phyloP scores from a whole-genome alignment of 2,888 invertebrate genomes.

The Sesamia inferens region DNA sequence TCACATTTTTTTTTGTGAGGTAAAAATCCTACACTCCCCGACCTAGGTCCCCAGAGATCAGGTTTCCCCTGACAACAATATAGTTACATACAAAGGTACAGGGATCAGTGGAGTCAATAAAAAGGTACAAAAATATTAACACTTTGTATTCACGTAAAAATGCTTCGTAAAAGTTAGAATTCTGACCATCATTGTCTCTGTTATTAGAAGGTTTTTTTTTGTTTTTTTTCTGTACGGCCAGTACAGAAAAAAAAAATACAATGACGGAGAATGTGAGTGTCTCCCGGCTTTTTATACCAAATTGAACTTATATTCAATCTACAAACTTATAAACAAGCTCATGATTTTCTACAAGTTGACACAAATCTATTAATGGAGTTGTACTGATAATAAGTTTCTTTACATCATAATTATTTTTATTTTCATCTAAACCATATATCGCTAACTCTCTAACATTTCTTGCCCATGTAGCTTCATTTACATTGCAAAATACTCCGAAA shows the following conservation, averaged over 20 bases:
- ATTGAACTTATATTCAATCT: slow-evolving; percentile 14
- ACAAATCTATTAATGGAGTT: slow-evolving; percentile 71
- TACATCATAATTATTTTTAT: slow-evolving; percentile 83
- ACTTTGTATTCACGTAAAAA: neutral
- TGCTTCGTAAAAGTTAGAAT: neutral
- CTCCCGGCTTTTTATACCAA: neutral
- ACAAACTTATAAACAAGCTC: slow-evolving; percentile 61
- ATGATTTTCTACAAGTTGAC: slow-evolving; percentile 64
- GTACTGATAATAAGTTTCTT: slow-evolving; percentile 65
- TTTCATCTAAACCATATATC: slow-evolving; percentile 80
- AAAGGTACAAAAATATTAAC: neutral
- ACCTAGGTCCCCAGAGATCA: too few species aligned
- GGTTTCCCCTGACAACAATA: too few species aligned
- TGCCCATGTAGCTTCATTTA: slow-evolving; percentile 65
- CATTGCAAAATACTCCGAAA: slow-evolving; percentile 72
- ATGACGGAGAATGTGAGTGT: neutral
- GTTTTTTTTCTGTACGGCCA: too few species aligned
- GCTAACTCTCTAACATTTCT: slow-evolving; percentile 71
- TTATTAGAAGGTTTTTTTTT: neutral
- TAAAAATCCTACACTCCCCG: too few species aligned
- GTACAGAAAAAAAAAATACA: neutral
- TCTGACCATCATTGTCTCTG: neutral
- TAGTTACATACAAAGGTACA: too few species aligned
- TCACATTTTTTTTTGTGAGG: neutral
- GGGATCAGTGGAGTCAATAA: neutral